These are phyloP conservation scores for Mormyrus hasselquistii DNA, from an alignment of 2,797 vertebrate species.

Conservation along the genomic window DNA sequence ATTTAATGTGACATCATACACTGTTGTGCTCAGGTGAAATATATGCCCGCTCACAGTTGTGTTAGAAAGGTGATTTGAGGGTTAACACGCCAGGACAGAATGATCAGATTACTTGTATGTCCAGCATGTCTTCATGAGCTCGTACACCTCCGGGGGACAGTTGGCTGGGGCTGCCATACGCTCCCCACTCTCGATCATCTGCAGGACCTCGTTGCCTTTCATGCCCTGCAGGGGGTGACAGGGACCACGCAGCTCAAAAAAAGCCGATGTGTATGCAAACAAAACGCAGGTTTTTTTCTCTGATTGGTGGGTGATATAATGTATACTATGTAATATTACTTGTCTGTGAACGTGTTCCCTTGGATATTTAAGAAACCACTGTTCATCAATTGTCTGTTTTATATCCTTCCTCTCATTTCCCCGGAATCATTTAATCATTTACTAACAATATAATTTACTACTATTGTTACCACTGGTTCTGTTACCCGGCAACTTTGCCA, in stretches of 20 bases:
- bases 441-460: background rate
- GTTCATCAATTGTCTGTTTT: background rate
- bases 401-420: background rate
- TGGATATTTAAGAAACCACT: background rate
- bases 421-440: background rate
- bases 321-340: too few species aligned
- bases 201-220: constrained; percentile 87
- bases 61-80: background rate
- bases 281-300: background rate
- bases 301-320: background rate
- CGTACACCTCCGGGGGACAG: constrained; percentile 80
- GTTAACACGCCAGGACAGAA: background rate
- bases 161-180: constrained; percentile 72
- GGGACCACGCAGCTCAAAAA: background rate
- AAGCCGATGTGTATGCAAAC: background rate
- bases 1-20: background rate
- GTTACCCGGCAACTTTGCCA: background rate
- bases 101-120: constrained; percentile 75
- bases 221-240: constrained; percentile 68
- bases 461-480: background rate
- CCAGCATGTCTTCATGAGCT: constrained; percentile 88
- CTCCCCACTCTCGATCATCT: constrained; percentile 81
- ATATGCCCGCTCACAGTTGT: background rate
- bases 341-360: background rate
- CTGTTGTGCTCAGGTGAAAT: background rate